phyloP scores from a whole-genome alignment of 2,113 vertebrate species.

The Atrichornis clamosus region DNA sequence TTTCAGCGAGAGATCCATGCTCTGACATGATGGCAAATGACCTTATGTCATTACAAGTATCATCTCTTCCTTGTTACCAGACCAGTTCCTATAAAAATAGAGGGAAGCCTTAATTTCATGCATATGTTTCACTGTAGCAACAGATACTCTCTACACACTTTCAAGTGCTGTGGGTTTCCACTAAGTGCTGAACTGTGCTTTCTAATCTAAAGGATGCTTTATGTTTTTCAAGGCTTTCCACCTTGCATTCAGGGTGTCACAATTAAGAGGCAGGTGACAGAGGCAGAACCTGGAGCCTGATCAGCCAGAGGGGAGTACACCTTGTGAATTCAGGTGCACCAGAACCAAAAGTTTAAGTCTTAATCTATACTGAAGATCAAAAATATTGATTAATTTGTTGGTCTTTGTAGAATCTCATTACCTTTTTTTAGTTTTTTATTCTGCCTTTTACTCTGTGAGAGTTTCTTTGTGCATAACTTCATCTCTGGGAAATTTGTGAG shows the following conservation, averaged over 20 bases:
- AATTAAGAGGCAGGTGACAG: background rate
- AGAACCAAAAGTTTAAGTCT: background rate
- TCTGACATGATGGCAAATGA: background rate
- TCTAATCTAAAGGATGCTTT: background rate
- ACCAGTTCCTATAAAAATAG: background rate
- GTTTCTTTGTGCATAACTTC: background rate
- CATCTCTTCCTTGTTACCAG: background rate
- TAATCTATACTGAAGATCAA: background rate
- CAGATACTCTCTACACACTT: background rate
- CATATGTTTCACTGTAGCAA: background rate
- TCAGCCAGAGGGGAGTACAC: background rate
- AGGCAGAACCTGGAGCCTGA: background rate
- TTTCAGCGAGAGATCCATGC: background rate
- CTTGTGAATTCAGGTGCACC: background rate
- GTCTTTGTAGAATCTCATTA: background rate
- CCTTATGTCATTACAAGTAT: background rate
- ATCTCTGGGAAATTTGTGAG: background rate
- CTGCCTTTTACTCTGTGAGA: background rate
- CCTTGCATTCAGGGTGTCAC: background rate
- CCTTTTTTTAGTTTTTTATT: background rate
- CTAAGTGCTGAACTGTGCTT: background rate
- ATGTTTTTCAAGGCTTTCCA: background rate
- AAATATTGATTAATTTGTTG: background rate
- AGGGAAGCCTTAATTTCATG: background rate
- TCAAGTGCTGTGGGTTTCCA: background rate